Percentiles rank a stretch among this genome's conserved stretches.
These are phyloP conservation scores for Casuarius casuarius DNA, from an alignment of 2,113 vertebrate genomes.

Conservation along the genomic window DNA sequence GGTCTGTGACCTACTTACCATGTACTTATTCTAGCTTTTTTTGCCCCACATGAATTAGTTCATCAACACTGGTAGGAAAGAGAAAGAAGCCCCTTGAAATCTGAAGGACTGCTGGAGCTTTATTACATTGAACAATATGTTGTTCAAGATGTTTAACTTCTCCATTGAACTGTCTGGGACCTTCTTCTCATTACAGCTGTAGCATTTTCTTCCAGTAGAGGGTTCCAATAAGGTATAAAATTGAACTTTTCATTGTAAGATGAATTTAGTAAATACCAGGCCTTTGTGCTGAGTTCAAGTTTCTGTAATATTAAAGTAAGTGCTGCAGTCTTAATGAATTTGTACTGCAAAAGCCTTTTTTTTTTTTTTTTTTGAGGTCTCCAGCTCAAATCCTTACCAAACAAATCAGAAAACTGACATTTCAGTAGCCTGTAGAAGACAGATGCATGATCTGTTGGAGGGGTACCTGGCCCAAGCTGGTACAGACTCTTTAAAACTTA, in stretches of 20 bases:
- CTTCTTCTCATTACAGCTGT: neutral
- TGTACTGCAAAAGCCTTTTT: neutral
- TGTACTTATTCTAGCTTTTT: neutral
- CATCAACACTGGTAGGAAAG: neutral
- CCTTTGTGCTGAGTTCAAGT: neutral
- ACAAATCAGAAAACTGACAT: neutral
- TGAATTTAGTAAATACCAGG: neutral
- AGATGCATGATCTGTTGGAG: neutral
- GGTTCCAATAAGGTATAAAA: neutral
- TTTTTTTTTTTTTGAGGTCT: neutral
- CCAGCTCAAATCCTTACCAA: neutral
- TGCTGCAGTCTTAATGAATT: neutral
- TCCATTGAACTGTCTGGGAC: neutral
- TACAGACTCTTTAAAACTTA: neutral
- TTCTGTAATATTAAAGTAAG: neutral
- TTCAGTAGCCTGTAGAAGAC: too few relatives aligned
- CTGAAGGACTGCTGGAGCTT: neutral
- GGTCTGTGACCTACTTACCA: neutral
- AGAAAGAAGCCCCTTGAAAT: neutral
- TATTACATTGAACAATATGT: neutral
- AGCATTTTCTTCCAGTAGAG: neutral
- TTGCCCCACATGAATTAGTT: neutral
- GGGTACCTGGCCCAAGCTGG: neutral
- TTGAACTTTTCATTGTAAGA: neutral
- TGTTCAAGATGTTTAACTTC: neutral